Conservation (phyloP, 1,140 invertebrate genomes). For the Leptonema lineaticorne region DNA sequence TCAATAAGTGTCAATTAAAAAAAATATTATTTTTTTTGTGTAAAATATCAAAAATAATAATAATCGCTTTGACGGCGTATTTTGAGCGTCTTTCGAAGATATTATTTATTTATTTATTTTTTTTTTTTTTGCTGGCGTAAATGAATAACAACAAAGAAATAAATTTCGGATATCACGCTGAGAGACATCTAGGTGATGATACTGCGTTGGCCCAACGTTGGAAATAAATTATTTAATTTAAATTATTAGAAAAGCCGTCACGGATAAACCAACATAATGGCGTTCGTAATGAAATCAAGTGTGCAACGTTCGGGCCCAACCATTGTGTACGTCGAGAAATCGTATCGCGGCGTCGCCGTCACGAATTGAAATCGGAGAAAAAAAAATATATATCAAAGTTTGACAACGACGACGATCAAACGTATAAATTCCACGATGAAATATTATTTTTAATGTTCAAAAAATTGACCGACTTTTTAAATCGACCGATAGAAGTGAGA, state of each 20-base stretch:
- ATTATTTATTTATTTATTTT: too few species aligned
- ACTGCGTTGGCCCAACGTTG: constrained; percentile 20
- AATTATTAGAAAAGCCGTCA: constrained; percentile 40
- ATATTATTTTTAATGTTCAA: too few species aligned
- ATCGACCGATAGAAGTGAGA: too few species aligned
- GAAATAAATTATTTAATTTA: constrained; percentile 40
- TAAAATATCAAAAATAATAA: too few species aligned
- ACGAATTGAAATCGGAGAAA: not conserved
- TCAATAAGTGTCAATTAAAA: too few species aligned
- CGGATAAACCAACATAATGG: constrained; percentile 41
- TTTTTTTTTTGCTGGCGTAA: too few species aligned
- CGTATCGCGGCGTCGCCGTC: not conserved
- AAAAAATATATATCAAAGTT: not conserved
- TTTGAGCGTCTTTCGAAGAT: too few species aligned
- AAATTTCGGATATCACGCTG: constrained; percentile 15
- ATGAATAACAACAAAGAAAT: constrained; percentile 14
- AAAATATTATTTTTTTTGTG: too few species aligned
- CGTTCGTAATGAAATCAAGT: constrained; percentile 39
- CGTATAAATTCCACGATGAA: too few species aligned
- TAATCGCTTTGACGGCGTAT: too few species aligned
- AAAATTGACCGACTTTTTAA: too few species aligned
- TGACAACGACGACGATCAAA: too few species aligned
- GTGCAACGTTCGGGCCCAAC: not conserved
- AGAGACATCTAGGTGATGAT: constrained; percentile 31
- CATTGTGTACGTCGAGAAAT: constrained; percentile 5